Base-by-base conservation (phyloP, 2,113 vertebrate genomes). In the Heterotis niloticus region DNA sequence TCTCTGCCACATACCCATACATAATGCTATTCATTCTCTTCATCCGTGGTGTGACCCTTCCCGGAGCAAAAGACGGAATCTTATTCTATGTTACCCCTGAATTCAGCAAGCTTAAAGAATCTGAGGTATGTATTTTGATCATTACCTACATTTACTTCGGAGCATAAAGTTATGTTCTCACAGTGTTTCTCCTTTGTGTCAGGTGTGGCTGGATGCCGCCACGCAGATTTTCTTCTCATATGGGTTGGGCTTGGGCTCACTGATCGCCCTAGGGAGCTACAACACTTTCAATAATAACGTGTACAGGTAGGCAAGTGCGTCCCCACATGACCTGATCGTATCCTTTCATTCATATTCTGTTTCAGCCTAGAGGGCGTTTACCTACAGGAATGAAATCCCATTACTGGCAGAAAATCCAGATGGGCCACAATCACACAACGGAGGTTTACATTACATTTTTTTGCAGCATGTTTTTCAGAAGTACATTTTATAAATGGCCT, bases 181-280 rank as follows among this genome's bases (percentile, higher is more conserved):
- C 67, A 60, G 83, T 75, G 75, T 16, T 56, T 86, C 78, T 89
- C 86, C 79, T 82, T 65, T 26, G 83, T 75, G 67, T 65, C 88
- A 99, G 98, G 98, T 99, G 82, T 99, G 98, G 98, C 90, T 99
- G 84, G 98, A 99, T 85, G 98, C 98, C 65, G 98, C 98, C 71
- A 99, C 98, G 11, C 98, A 99, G 93, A 99, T 99, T 84, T 99
- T 99, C 87, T 99, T 99, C 88, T 99, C 98, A 54, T 99, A 99
- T 0, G 98, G 98, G 80, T 88, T 99, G 92, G 98, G 98, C 82
- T 90, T 99, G 83, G 98, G 98, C 0, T 99, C 97, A 75, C 90
- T 99, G 84, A 98, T 99, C 83, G 97, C 98, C 77, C 95, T 99
- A 10, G 98, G 98, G 78, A 99, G 98, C 89, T 99, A 99, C 87